Evolutionary conservation across 2,797 vertebrate species (phyloP).

Genomic region (Poeciliopsis gracilis): DNA sequence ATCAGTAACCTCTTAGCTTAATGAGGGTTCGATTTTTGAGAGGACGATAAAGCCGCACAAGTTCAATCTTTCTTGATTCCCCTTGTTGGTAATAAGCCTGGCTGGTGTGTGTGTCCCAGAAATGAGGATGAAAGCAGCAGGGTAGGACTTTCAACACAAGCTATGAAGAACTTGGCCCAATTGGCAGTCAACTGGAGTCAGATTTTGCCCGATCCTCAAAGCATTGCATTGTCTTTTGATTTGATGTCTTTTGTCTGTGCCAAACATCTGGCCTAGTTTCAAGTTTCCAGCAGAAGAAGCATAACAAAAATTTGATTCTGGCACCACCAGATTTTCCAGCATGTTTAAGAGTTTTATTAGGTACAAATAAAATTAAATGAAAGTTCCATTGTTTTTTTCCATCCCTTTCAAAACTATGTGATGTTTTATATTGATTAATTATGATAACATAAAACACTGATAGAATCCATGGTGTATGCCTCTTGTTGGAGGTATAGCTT

Average conservation of each 20-base stretch:
- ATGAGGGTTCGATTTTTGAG: too few species aligned
- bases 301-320: neutral
- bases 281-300: neutral
- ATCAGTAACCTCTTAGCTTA: too few species aligned
- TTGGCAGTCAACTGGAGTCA: constrained; percentile 2
- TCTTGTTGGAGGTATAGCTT: neutral
- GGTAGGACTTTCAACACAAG: neutral
- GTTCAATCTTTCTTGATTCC: too few species aligned
- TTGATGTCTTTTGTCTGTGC: too few species aligned
- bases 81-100: neutral
- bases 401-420: neutral
- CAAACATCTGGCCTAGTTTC: too few species aligned
- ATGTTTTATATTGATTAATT: neutral
- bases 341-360: neutral
- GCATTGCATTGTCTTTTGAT: constrained; percentile 2
- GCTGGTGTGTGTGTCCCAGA: constrained; percentile 1
- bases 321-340: neutral
- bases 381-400: neutral
- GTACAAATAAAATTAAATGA: neutral
- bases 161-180: neutral
- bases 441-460: neutral
- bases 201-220: neutral
- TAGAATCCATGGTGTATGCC: neutral
- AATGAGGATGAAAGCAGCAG: neutral
- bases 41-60: too few species aligned